Evolutionary conservation across 2,888 invertebrate genomes (phyloP).

Genomic region (Andrena chrysosceles): DNA sequence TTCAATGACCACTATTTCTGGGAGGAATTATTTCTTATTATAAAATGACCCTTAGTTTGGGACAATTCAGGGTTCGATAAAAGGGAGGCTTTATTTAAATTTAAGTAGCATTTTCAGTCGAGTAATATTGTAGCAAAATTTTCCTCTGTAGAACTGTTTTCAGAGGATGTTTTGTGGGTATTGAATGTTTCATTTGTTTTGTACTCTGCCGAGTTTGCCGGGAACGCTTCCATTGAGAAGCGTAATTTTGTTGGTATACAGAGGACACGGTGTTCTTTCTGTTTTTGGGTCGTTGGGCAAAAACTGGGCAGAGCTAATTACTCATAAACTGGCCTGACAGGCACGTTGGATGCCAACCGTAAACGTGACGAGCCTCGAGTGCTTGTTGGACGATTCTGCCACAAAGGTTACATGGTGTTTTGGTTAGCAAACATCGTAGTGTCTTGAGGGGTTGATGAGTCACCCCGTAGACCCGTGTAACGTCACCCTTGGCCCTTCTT

Average conservation of each 20-base stretch:
- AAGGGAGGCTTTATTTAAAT: too few species aligned
- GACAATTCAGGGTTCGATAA: too few species aligned
- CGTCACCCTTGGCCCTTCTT: conserved; percentile 20
- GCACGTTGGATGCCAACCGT: neutral
- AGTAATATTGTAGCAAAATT: too few species aligned
- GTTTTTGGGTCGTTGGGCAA: neutral
- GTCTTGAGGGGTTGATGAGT: conserved; percentile 32
- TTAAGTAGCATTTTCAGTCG: too few species aligned
- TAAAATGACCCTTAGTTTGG: too few species aligned
- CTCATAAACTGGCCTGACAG: conserved; percentile 17
- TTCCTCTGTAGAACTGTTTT: neutral
- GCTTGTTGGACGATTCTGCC: neutral
- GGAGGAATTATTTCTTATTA: too few species aligned
- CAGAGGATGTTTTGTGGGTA: neutral
- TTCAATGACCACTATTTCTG: too few species aligned
- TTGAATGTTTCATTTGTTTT: neutral
- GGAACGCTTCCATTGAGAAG: neutral
- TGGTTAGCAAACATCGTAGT: neutral
- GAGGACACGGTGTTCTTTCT: neutral
- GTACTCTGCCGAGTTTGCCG: neutral
- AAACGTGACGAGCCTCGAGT: neutral
- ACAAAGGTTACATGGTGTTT: conserved; percentile 28
- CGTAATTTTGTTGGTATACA: neutral
- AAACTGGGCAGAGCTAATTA: conserved; percentile 24
- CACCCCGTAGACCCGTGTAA: conserved; percentile 3